phyloP scores from a whole-genome alignment of 2,888 invertebrate species.

The Dynastes grantii region DNA sequence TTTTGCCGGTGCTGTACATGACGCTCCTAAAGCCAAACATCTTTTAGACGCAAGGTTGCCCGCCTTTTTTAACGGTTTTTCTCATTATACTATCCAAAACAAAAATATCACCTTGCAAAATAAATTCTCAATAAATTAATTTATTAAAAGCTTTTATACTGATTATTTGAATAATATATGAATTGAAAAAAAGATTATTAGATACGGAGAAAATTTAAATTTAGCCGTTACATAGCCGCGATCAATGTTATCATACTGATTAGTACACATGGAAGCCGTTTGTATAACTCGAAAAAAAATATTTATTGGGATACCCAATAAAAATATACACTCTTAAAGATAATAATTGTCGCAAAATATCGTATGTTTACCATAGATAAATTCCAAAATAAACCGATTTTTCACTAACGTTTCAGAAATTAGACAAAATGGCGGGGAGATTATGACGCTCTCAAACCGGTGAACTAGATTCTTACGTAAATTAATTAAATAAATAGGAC shows the following conservation, averaged over 20 bases:
- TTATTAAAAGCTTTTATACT: not conserved
- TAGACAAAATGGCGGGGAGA: conserved; percentile 43
- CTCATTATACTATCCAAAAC: conserved; percentile 48
- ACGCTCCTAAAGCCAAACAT: not conserved
- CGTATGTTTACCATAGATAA: not conserved
- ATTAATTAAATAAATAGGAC: conserved; percentile 49
- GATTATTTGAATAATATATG: not conserved
- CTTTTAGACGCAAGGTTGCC: conserved; percentile 42
- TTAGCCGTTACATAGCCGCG: conserved; percentile 29
- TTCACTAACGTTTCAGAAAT: not conserved
- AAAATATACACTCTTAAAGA: not conserved
- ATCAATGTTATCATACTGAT: conserved; percentile 60
- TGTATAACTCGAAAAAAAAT: not conserved
- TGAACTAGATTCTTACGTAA: conserved; percentile 5
- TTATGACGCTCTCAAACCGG: conserved; percentile 17
- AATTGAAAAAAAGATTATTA: not conserved
- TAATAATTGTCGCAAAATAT: not conserved
- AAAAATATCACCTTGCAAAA: conserved; percentile 35
- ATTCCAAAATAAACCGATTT: conserved; percentile 2
- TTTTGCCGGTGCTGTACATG: conserved; percentile 18
- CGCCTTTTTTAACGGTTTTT: conserved; percentile 57
- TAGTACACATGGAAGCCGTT: conserved; percentile 55
- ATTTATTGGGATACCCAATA: not conserved
- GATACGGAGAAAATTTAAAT: conserved; percentile 18
- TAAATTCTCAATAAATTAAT: no score